phyloP scores from a whole-genome alignment of 2,888 invertebrate species.

The Drosophila merina region DNA sequence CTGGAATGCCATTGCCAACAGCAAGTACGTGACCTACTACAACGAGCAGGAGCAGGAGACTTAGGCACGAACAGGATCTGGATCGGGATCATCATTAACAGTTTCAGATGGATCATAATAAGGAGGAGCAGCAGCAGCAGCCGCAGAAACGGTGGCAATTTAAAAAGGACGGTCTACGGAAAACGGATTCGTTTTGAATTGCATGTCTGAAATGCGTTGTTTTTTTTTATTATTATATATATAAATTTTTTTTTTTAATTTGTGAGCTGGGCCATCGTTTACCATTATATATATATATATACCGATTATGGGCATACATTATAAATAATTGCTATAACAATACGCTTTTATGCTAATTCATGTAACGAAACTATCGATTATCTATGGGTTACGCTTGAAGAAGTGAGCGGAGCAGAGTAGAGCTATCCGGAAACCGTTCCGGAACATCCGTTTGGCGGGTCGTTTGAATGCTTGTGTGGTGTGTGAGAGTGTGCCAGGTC shows the following conservation, averaged over 20 bases:
- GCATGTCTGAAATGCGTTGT: no score
- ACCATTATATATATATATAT: slow-evolving; percentile 9
- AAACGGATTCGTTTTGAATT: neutral
- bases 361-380: slow-evolving; percentile 47
- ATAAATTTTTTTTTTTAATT: neutral
- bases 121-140: neutral
- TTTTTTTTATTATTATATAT: slow-evolving; percentile 14
- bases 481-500: neutral
- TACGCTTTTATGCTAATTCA: slow-evolving; percentile 72
- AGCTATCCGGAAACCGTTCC: no score
- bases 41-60: slow-evolving; percentile 84
- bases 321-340: slow-evolving; percentile 54
- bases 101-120: neutral
- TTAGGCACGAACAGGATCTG: slow-evolving; percentile 12
- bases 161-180: no score
- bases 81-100: neutral
- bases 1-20: slow-evolving; percentile 89
- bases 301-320: slow-evolving; percentile 43
- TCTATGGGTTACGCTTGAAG: slow-evolving; percentile 1
- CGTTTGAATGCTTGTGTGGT: neutral
- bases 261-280: slow-evolving; percentile 23
- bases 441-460: no score
- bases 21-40: slow-evolving; percentile 86
- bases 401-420: neutral
- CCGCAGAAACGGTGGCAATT: neutral